Evolutionary conservation across 2,888 invertebrate species (phyloP), one percentile per base, ranked within the genome.

Genomic region (Penaeus monodon): DNA sequence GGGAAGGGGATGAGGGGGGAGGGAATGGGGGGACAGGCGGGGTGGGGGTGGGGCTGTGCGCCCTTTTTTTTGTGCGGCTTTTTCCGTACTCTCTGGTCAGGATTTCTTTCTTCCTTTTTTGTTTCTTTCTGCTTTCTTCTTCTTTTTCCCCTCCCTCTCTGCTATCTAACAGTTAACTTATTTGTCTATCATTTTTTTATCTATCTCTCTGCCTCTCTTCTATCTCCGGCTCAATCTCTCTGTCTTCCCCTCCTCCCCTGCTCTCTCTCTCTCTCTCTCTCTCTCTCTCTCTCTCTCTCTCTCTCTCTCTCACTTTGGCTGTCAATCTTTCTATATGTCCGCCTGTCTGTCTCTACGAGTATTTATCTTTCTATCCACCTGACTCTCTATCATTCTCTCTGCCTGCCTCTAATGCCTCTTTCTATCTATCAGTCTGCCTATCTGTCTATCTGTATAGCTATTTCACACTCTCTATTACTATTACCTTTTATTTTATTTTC

Each of bases 211-310:
- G 27, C n/a, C 70, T 6, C 27, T n/a, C 70, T 38, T 24, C 24
- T 70, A 24, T 14, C 24, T 20, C 73, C 33, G 33, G 17, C 8
- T 29, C 6, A 33, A 20, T 38, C 73, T 24, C 10, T 65, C 63
- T n/a, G n/a, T 17, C 63, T 57, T 6, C 49, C 2, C 49, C 12
- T 12, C 14, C 49, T 6, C 49, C 12, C 7, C 14, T 12, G 8
- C 49, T 6, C 49, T 49, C 49, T 49, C 7, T 49, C 49, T 49
- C 49, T 49, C 49, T 49, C 49, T 49, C 49, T 49, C 49, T 49
- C 49, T 33, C 27, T 74, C 27, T 33, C 74, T 74, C 29, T 74
- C 74, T 74, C 74, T 74, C 22, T 57, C 22, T 74, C 29, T 74
- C 74, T 74, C 74, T 74, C 22, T 57, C 22, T 74, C 49, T 49